Conservation (phyloP, 2,797 vertebrate genomes). For the Darevskia nairensis region DNA sequence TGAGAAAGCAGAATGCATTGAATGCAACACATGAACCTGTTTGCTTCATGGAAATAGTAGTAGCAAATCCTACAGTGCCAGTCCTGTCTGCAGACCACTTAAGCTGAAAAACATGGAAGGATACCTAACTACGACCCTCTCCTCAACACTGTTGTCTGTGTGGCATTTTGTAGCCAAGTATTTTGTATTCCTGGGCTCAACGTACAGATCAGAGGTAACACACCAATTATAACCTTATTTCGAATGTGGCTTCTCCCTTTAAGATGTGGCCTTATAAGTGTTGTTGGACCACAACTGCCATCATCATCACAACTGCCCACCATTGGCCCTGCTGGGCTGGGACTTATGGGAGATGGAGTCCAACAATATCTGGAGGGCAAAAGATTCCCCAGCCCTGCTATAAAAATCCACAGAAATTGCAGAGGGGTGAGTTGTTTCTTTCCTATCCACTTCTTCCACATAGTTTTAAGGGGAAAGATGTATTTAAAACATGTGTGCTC, state of each 20-base stretch:
- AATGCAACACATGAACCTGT: constrained; percentile 32
- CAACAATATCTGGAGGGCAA: neutral
- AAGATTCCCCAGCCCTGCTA: too few species aligned
- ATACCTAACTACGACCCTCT: neutral
- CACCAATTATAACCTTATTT: neutral
- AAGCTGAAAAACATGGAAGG: neutral
- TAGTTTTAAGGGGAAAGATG: neutral
- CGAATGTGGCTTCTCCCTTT: neutral
- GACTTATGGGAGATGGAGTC: too few species aligned
- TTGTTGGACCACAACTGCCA: too few species aligned
- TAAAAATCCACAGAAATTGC: too few species aligned
- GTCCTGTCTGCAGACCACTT: neutral
- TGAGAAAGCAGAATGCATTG: constrained; percentile 61
- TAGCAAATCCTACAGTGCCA: neutral
- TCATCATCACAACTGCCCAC: too few species aligned
- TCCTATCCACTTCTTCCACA: neutral
- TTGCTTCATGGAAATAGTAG: neutral
- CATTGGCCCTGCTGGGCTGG: too few species aligned
- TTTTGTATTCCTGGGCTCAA: neutral
- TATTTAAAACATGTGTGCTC: neutral
- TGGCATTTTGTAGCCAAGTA: neutral
- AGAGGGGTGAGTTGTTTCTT: neutral
- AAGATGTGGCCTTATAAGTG: too few species aligned
- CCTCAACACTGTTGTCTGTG: neutral
- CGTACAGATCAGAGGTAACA: neutral